Evolutionary conservation across 2,113 vertebrate species (phyloP), one percentile per base, ranked within the genome.

Genomic region (Ctenodactylus gundi): DNA sequence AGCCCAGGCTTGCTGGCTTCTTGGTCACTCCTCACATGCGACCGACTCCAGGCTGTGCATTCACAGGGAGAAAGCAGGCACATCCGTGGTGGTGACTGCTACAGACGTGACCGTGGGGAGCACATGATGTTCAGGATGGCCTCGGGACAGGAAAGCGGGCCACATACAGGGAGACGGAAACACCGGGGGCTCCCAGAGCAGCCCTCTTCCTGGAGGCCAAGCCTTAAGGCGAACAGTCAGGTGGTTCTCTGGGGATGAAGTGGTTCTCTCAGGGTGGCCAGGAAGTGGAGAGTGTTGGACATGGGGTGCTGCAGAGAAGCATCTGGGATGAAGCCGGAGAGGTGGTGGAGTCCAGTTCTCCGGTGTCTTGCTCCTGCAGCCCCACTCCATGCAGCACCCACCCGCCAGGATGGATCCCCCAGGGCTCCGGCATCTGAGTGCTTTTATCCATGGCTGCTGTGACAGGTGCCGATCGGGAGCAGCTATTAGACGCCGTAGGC

Each of bases 41-140:
- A n/a, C n/a, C 73, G n/a, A 64, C 39, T 17, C 58, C 70, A 72
- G 65, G 29, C n/a, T 27, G 18, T 73, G 75, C 41, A 9, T 44
- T 20, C 27, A 18, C 64, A n/a, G n/a, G 7, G 20, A 65, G 75
- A 85, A 85, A 31, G 18, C 27, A 39, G 73, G 34, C 25, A 11
- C 0, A 4, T 41, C 13, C 34, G 64, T 18, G 44, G 65, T 11
- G 21, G 58, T 6, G 20, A 49, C 29, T 15, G 6, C 60, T 4
- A 41, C 1, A 9, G 29, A 77, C 34, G 36, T 46, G 81, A 51
- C 65, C 6, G 29, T 20, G 9, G 10, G 13, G 53, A 92, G 41
- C 31, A 41, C 0, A 0, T 11, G 17, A 55, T 14, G 29, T 36
- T 11, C 21, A n/a, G 31, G 51, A 58, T 36, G n/a, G 46, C 44